Evolutionary conservation across 2,797 vertebrate genomes (phyloP).

Genomic region (Crocodylus rhombifer): DNA sequence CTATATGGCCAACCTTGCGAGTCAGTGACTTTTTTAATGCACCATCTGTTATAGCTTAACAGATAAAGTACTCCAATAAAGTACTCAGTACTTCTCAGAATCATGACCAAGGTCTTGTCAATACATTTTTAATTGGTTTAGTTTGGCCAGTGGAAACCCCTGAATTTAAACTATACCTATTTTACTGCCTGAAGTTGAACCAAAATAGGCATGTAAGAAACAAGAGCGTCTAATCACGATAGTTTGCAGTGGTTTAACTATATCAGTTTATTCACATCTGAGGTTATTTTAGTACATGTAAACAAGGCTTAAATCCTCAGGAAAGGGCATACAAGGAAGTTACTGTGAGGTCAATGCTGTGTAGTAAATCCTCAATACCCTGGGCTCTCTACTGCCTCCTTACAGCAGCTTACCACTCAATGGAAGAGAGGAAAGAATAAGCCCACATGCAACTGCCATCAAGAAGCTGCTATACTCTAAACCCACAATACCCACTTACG

Average conservation of each 20-base stretch:
- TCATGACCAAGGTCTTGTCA: neutral
- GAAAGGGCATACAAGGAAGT: no score
- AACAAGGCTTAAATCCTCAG: no score
- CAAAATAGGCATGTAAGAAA: neutral
- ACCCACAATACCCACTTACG: no score
- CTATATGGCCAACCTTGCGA: no score
- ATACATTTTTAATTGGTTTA: neutral
- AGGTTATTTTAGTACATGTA: neutral
- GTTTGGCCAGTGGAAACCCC: neutral
- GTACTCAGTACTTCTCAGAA: neutral
- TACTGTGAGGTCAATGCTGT: no score
- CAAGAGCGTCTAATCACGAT: neutral
- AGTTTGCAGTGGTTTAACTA: neutral
- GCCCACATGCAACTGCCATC: no score
- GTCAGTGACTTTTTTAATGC: neutral
- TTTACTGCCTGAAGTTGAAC: neutral
- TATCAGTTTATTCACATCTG: neutral
- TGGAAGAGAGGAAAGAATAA: no score
- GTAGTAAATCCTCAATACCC: no score
- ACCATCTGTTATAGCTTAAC: neutral
- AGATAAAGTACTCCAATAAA: no score
- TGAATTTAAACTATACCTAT: neutral
- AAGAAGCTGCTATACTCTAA: no score
- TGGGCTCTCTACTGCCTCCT: no score
- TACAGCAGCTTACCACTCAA: no score